Conservation (phyloP, 2,888 invertebrate genomes). For the Aporophyla nigra region DNA sequence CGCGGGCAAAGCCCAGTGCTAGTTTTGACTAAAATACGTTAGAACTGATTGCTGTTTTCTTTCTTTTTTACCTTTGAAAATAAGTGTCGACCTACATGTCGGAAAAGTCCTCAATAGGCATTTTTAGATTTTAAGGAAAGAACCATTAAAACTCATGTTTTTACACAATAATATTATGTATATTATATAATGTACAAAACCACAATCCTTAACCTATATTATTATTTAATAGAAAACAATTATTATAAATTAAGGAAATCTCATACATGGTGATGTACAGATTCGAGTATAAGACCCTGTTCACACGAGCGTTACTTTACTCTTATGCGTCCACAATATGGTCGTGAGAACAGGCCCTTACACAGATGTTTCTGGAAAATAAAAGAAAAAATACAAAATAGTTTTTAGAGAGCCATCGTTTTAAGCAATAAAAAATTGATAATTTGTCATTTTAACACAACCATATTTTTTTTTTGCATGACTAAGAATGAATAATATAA, state of each 20-base stretch:
- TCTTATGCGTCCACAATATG: not conserved
- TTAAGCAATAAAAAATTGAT: not conserved
- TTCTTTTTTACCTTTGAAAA: too few species aligned
- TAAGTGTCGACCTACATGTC: too few species aligned
- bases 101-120: too few species aligned
- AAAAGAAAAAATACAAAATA: not conserved
- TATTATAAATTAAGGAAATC: conserved; percentile 55
- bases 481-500: not conserved
- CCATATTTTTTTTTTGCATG: conserved; percentile 4
- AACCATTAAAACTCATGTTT: conserved; percentile 20
- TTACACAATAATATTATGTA: conserved; percentile 45
- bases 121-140: not conserved
- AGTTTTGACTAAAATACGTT: too few species aligned
- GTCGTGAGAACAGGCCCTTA: conserved; percentile 3
- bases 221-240: conserved; percentile 50
- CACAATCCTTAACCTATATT: conserved; percentile 63
- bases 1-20: too few species aligned
- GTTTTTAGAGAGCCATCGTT: conserved; percentile 16
- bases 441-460: conserved; percentile 32
- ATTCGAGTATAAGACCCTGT: conserved; percentile 6
- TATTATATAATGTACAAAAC: conserved; percentile 70
- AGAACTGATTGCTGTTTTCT: too few species aligned
- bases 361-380: not conserved
- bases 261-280: conserved; percentile 15
- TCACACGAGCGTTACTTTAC: conserved; percentile 1